Conservation (phyloP, 2,888 invertebrate genomes). For the Phyllotreta cruciferae region DNA sequence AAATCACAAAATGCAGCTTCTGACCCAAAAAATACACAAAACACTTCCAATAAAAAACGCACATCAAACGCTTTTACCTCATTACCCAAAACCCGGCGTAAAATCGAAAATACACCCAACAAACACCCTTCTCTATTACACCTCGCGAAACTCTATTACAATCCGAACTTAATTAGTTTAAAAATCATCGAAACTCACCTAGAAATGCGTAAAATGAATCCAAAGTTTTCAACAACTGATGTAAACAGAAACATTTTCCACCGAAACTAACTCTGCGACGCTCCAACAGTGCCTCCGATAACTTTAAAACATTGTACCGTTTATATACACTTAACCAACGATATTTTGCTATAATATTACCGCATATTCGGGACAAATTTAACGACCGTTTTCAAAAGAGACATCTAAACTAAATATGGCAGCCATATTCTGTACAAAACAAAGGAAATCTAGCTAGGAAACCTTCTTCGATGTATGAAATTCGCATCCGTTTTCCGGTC, state of each 20-base stretch:
- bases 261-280: constrained; percentile 58
- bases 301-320: constrained; percentile 59
- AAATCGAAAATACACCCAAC: neutral
- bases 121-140: neutral
- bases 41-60: neutral
- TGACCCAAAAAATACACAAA: neutral
- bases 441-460: constrained; percentile 66
- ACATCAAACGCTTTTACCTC: neutral
- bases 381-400: constrained; percentile 72
- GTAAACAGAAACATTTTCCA: constrained; percentile 77
- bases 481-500: constrained; percentile 56
- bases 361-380: constrained; percentile 55
- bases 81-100: constrained; percentile 4
- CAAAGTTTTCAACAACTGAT: constrained; percentile 72
- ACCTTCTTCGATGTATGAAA: constrained; percentile 59
- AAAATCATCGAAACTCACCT: constrained; percentile 57
- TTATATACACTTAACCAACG: constrained; percentile 55
- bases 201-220: constrained; percentile 69
- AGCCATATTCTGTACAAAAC: constrained; percentile 85
- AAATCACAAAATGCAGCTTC: constrained; percentile 19
- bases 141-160: neutral
- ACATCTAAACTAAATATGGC: constrained; percentile 85
- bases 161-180: neutral
- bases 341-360: constrained; percentile 56
- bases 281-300: constrained; percentile 56